Evolutionary conservation across 2,888 invertebrate species (phyloP).

Genomic region (Campaea margaritaria): DNA sequence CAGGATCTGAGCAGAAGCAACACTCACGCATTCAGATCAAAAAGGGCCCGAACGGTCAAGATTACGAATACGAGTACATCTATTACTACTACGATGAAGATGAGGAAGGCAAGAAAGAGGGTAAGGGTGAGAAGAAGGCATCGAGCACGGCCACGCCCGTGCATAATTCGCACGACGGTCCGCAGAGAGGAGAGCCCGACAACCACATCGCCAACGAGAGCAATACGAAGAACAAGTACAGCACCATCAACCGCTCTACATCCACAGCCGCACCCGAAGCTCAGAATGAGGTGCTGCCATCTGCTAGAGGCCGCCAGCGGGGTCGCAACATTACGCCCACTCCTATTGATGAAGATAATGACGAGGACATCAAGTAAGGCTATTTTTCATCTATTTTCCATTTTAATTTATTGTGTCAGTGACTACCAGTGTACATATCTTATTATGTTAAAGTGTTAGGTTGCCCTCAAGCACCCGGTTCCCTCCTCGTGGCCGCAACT

Average conservation of each 20-base stretch:
- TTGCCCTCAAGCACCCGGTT: constrained; percentile 94
- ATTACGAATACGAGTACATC: constrained; percentile 96
- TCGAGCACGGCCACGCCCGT: constrained; percentile 62
- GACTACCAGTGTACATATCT: not conserved
- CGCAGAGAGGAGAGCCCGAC: constrained; percentile 78
- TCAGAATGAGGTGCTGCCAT: constrained; percentile 88
- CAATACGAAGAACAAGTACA: constrained; percentile 84
- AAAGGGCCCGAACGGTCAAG: constrained; percentile 95
- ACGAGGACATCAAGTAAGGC: constrained; percentile 77
- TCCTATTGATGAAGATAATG: constrained; percentile 77
- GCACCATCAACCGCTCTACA: constrained; percentile 80
- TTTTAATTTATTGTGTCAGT: not conserved
- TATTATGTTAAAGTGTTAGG: constrained; percentile 63
- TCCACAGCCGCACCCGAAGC: constrained; percentile 84
- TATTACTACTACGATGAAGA: constrained; percentile 96
- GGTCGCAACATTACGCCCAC: constrained; percentile 78
- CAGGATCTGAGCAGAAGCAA: constrained; percentile 88
- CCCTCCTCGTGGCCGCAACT: constrained; percentile 88
- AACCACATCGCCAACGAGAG: constrained; percentile 74
- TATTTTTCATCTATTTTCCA: not conserved
- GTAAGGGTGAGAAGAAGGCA: constrained; percentile 50
- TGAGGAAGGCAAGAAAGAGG: constrained; percentile 83
- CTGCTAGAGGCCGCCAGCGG: constrained; percentile 68
- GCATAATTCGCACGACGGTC: constrained; percentile 87
- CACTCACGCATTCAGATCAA: constrained; percentile 92